Evolutionary conservation across 2,888 invertebrate species (phyloP), one percentile per base, ranked within the genome.

Genomic region (Tortricodes alternella): DNA sequence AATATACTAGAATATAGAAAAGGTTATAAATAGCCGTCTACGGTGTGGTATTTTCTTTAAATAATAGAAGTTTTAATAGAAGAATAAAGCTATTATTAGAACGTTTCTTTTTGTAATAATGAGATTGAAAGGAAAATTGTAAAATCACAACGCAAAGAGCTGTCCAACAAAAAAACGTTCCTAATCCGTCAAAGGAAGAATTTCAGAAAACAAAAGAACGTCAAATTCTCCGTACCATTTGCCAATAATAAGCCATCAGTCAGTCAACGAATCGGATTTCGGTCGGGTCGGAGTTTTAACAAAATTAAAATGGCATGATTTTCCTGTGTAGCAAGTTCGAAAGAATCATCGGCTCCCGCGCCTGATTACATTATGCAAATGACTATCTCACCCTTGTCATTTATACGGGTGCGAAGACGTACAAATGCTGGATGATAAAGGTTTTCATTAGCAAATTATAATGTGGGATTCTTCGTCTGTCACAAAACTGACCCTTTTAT

Each of bases 291-390:
- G n/a, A n/a, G n/a, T 78, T 78, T 76, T 78, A 84, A 84, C 82
- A 69, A 77, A 78, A 81, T 85, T 84, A 81, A 83, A 82, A 80
- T 74, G 73, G 75, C 77, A 72, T 76, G 80, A 79, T 80, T 78
- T 74, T 68, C 64, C 62, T 67, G 44, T 62, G 68, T 65, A 73
- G 73, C 71, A 69, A 70, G 71, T 68, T 61, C 66, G 67, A 66
- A 66, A 74, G 80, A 83, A 79, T 85, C 85, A 85, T 86, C 76
- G 82, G 80, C 71, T 78, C 74, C 65, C 80, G 72, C 67, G 69
- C 71, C 75, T 86, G 85, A 86, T 85, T 84, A 84, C 84, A 84
- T 85, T 86, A 86, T 86, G 86, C 74, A 85, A 85, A 86, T 85
- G 71, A 67, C 66, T 59, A 63, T 66, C 68, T 68, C 72, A 67